Evolutionary conservation across 1,140 invertebrate species (phyloP).

Genomic region (Pseudomyrmex concolor): DNA sequence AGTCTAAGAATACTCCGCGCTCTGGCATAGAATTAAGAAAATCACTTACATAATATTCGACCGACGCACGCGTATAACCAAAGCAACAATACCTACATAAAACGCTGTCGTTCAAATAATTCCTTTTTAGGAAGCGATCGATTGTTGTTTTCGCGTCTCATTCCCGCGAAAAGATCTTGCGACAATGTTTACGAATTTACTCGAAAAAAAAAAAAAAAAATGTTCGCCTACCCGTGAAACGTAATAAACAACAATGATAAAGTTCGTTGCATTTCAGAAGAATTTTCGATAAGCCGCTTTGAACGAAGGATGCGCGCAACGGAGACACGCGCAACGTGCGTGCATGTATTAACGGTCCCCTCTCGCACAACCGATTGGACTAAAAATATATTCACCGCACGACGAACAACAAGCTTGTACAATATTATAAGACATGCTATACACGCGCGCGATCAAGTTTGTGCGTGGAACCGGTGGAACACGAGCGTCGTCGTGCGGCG

Average conservation of each 20-base stretch:
- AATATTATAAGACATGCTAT: not conserved
- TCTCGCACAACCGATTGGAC: constrained; percentile 44
- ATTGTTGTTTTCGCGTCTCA: not conserved
- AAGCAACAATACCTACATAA: not conserved
- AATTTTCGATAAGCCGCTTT: constrained; percentile 20
- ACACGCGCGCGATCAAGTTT: constrained; percentile 6
- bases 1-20: constrained; percentile 32
- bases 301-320: constrained; percentile 20
- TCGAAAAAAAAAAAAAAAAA: no score
- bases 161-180: not conserved
- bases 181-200: not conserved
- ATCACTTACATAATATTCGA: constrained; percentile 58
- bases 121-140: no score
- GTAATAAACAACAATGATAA: constrained; percentile 25
- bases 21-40: constrained; percentile 45
- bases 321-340: constrained; percentile 23
- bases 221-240: not conserved
- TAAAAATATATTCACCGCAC: constrained; percentile 63
- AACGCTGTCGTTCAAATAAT: no score
- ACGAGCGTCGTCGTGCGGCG: not conserved
- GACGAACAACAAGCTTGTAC: constrained; percentile 29
- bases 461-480: constrained; percentile 17
- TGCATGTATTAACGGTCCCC: constrained; percentile 12
- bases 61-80: constrained; percentile 34
- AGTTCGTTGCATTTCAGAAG: not conserved